phyloP scores from a whole-genome alignment of 2,113 vertebrate genomes.

The Bos javanicus region DNA sequence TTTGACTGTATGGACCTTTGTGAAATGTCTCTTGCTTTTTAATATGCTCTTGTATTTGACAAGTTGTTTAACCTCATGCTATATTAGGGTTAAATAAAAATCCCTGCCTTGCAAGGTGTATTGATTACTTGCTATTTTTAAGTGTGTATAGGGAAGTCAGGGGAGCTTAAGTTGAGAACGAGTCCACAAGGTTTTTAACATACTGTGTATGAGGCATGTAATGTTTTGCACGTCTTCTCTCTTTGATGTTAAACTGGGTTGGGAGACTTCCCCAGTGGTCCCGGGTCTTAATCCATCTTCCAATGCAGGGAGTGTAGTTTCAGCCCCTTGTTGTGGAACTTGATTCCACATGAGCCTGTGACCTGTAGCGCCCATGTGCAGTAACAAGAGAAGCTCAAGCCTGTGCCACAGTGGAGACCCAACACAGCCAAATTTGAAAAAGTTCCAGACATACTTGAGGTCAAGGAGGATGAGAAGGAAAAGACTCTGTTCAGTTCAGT shows the following conservation, averaged over 20 bases:
- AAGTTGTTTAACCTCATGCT: background rate
- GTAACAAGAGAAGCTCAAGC: background rate
- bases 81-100: background rate
- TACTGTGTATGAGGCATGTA: background rate
- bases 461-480: background rate
- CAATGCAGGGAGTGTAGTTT: background rate
- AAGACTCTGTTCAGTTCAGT: background rate
- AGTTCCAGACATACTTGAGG: background rate
- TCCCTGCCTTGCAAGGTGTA: background rate
- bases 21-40: background rate
- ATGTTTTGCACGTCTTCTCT: background rate
- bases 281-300: background rate
- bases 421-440: background rate
- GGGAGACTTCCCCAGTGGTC: background rate
- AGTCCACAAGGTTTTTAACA: background rate
- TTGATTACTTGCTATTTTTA: background rate
- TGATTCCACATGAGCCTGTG: background rate
- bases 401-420: background rate
- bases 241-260: background rate
- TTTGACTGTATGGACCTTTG: background rate
- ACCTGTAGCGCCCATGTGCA: background rate
- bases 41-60: background rate
- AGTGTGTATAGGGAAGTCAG: background rate
- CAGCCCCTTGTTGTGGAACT: background rate
- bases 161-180: background rate